Base-by-base conservation (phyloP, 1,140 invertebrate genomes). In the Drusus annulatus region DNA sequence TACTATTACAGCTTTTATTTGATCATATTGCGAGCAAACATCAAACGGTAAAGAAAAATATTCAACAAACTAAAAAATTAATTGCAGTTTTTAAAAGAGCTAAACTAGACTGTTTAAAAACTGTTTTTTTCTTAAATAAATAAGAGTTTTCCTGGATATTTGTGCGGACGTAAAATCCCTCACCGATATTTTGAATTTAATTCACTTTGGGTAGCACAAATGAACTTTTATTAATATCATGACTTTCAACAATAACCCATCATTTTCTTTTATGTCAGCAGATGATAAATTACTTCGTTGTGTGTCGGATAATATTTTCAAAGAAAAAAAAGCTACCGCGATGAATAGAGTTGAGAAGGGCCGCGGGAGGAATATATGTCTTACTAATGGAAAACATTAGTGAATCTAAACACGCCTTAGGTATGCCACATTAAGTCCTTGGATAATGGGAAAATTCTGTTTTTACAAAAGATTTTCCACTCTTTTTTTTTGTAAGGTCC, bases 381-480 rank as follows among this genome's bases (percentile, higher is more conserved):
- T 81, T 77, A 78, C 80, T 81, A 81, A 81, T 81, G 80, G 75
- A 81, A 78, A 56, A 65, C 80, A 81, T 81, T 81, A 81, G 80
- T 80, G 73, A 74, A 65, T 77, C 63, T 81, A 81, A 80, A 78
- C 54, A 74, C 60, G 65, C 75, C 79, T 76, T 23, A 75, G 79
- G 68, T 80, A 80, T 15, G 78, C 16, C 5, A 36, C 28, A 69
- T 69, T 50, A 36, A 36, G 5, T 36, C 31, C 31, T 36, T 36
- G 31, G 31, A 36, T 36, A 36, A 6, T 36, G 31, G 31, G 31
- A 36, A 36, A 36, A 36, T 36, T 36, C 31, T 36, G 31, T 36
- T 36, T 36, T 36, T 4, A 36, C 6, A 2, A 0, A 8, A 8
- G 8, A 8, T 6, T 36, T 36, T 36, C 31, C 2, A 36, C 31